A percentile compares a stretch with the other conserved stretches of the same genome.
These are phyloP conservation scores for pig (Sus scrofa) DNA, from an alignment of 2,113 vertebrate genomes.

Conservation along the genomic window T2T-Sscrofa CM000825.6:54474001-54474500, in stretches of 20 bases:
- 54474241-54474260: background rate
- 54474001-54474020: background rate
- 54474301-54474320: background rate
- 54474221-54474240: background rate
- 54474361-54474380: constrained; percentile 20
- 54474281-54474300: background rate
- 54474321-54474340: background rate
- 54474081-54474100: background rate
- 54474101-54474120: background rate
- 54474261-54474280: background rate
- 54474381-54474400: background rate
- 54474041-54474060: background rate
- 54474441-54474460: background rate
- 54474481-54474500: constrained; percentile 24
- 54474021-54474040: background rate
- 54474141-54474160: background rate
- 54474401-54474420: constrained; percentile 20
- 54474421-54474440: constrained; percentile 13
- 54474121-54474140: background rate
- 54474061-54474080: background rate
- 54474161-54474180: background rate
- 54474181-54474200: background rate
- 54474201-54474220: background rate
- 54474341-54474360: constrained; percentile 1
- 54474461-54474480: background rate